Percentiles rank a stretch among this genome's conserved stretches.
Conservation (phyloP, 2,888 invertebrate genomes). For the Andrena bicolor region DNA sequence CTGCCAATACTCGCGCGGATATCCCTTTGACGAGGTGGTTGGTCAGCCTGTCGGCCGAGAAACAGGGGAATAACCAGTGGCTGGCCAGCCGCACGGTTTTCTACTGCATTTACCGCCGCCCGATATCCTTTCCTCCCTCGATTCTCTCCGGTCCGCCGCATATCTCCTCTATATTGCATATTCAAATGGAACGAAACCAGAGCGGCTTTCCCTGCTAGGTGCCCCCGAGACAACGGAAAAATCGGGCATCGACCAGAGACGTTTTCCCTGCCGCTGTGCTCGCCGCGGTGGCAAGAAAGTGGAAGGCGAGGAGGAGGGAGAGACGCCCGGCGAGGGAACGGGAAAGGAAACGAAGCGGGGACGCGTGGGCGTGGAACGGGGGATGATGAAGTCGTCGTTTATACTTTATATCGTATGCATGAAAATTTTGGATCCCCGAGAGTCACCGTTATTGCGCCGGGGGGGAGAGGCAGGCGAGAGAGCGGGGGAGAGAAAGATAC, state of each 20-base stretch:
- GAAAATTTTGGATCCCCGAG: constrained; percentile 73
- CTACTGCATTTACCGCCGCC: constrained; percentile 55
- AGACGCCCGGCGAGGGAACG: not conserved
- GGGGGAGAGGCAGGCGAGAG: constrained; percentile 21
- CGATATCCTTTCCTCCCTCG: constrained; percentile 45
- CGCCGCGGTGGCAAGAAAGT: not conserved
- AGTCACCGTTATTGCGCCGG: constrained; percentile 70
- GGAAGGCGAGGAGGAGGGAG: not conserved
- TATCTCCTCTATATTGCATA: constrained; percentile 46
- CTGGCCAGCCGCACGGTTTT: constrained; percentile 42
- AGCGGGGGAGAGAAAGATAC: constrained; percentile 22
- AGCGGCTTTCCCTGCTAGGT: not conserved
- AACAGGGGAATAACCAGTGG: constrained; percentile 59
- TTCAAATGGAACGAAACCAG: constrained; percentile 53
- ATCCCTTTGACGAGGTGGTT: constrained; percentile 48
- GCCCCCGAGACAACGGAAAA: constrained; percentile 3
- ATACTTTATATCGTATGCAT: constrained; percentile 76
- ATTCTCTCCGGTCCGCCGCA: constrained; percentile 23
- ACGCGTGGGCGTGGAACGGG: constrained; percentile 1
- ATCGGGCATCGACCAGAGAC: constrained; percentile 26
- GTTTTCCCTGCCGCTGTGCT: not conserved
- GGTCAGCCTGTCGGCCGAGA: constrained; percentile 39
- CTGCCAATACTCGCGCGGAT: constrained; percentile 50
- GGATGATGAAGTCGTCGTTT: constrained; percentile 72
- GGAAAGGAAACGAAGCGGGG: constrained; percentile 16